Percentiles rank a stretch among this genome's conserved stretches.
Conservation (phyloP, 2,113 vertebrate species). For the Ornithorhynchus anatinus region DNA sequence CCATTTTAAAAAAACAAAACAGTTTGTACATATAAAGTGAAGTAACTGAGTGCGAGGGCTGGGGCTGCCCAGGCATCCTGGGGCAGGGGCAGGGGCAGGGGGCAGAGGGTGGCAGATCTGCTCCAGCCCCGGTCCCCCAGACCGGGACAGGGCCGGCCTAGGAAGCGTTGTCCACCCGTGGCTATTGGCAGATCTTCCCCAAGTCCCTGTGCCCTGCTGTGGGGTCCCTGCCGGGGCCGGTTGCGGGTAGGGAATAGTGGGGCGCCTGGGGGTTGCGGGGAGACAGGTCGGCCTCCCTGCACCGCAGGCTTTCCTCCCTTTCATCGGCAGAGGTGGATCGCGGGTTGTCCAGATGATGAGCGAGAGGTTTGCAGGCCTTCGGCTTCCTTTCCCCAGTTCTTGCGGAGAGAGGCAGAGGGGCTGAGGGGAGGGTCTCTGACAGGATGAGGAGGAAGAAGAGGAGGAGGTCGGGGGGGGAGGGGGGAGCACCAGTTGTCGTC, state of each 20-base stretch:
- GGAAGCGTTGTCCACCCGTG: no score
- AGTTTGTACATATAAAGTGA: background rate
- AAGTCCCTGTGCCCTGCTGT: rapidly evolving
- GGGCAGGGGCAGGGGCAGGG: background rate
- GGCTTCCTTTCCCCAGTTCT: no score
- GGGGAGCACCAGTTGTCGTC: constrained; percentile 79
- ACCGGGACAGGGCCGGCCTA: no score
- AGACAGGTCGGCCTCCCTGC: no score
- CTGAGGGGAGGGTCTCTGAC: constrained; percentile 6
- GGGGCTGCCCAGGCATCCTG: background rate
- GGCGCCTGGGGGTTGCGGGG: no score
- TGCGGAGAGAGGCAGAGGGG: no score
- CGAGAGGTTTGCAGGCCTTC: background rate
- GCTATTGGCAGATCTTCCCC: no score
- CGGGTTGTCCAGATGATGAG: no score
- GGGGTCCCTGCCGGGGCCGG: background rate
- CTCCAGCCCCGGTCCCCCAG: no score
- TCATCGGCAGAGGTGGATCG: no score
- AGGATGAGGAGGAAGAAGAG: constrained; percentile 34
- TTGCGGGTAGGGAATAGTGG: background rate
- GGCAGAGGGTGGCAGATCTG: no score
- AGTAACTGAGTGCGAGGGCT: background rate
- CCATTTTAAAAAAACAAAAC: background rate
- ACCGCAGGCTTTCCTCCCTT: no score
- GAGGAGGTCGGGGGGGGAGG: constrained; percentile 58